Percentiles rank a stretch among this genome's conserved stretches.
These are phyloP conservation scores for Lerista edwardsae DNA, from an alignment of 2,797 vertebrate species.

Conservation along the genomic window DNA sequence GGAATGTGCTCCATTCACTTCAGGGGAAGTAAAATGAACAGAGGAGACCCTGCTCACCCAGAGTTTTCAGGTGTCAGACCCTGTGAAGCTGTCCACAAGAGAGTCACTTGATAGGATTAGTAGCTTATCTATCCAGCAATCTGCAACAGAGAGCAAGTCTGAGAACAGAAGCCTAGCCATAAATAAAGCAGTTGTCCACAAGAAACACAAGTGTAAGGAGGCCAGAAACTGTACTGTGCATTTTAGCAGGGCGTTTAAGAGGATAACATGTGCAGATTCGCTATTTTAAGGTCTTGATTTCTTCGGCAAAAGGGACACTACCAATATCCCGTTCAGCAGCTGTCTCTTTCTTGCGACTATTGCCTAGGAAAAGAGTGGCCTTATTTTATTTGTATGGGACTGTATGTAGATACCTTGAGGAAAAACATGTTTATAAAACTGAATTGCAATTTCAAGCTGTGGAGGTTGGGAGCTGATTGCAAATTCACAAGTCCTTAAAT, in stretches of 20 bases:
- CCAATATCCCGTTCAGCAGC: constrained; percentile 9
- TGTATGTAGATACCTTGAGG: constrained; percentile 17
- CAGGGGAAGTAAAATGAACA: background rate
- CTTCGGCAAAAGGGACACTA: background rate
- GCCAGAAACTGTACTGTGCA: background rate
- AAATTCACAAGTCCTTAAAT: constrained; percentile 56
- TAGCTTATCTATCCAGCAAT: constrained; percentile 4
- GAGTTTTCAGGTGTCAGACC: background rate
- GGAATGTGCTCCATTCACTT: background rate
- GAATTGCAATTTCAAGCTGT: constrained; percentile 40
- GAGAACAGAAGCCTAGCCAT: constrained; percentile 31
- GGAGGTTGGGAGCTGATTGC: constrained; percentile 27
- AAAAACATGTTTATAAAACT: constrained; percentile 32
- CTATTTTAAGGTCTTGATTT: background rate
- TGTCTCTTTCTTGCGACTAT: constrained; percentile 20
- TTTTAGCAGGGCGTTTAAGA: background rate
- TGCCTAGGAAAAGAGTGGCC: constrained; percentile 49
- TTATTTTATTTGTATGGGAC: constrained; percentile 55
- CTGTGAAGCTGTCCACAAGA: background rate
- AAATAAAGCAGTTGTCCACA: background rate
- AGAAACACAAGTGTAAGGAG: background rate
- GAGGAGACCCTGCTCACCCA: background rate
- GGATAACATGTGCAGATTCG: background rate
- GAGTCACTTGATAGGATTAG: background rate
- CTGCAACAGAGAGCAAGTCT: background rate